A percentile compares a stretch with the other conserved stretches of the same genome.
Evolutionary conservation across 2,888 invertebrate species (phyloP).

Genomic region (Stenolophus ochropezus): DNA sequence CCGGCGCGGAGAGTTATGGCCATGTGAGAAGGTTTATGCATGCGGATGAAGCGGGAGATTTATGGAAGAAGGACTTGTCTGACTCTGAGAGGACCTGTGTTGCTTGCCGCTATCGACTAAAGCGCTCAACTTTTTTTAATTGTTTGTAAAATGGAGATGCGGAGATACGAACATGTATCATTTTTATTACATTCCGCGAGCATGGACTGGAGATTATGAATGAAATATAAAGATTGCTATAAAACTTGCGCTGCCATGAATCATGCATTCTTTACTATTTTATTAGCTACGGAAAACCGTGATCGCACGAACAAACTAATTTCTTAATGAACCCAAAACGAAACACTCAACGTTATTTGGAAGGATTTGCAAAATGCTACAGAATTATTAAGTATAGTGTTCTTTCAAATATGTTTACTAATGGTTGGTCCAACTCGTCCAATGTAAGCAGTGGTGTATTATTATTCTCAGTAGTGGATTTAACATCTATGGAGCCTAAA

Average conservation of each 20-base stretch:
- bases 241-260: background rate
- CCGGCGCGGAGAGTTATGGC: constrained; percentile 18
- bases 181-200: constrained; percentile 27
- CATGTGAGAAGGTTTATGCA: constrained; percentile 33
- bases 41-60: constrained; percentile 31
- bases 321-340: background rate
- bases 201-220: constrained; percentile 14
- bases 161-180: constrained; percentile 1
- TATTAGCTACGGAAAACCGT: background rate
- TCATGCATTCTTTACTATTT: background rate
- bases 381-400: too few species aligned
- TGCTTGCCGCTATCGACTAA: constrained; percentile 4
- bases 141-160: background rate
- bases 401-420: too few species aligned
- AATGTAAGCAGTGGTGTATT: too few species aligned
- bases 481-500: too few species aligned
- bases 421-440: too few species aligned
- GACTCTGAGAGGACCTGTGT: background rate
- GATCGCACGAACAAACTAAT: background rate
- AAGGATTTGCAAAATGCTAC: too few species aligned
- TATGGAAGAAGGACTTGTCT: constrained; percentile 29
- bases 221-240: constrained; percentile 25
- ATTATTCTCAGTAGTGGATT: too few species aligned
- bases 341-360: background rate
- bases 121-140: constrained; percentile 24